Conservation (phyloP, 2,888 invertebrate species). For the Tanypteryx hageni region DNA sequence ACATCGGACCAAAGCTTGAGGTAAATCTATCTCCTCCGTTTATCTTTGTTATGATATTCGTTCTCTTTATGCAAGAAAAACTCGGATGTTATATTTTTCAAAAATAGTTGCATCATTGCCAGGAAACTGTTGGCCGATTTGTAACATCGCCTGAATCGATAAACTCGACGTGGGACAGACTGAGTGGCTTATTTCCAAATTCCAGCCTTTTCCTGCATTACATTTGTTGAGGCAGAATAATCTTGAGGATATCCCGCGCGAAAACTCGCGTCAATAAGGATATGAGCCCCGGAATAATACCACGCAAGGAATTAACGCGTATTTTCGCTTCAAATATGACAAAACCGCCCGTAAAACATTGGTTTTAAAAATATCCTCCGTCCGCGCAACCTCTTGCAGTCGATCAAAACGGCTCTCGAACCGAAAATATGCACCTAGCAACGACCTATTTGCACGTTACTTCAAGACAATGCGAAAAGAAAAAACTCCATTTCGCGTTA, state of each 20-base stretch:
- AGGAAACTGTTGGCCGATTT: not conserved
- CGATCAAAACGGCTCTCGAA: not conserved
- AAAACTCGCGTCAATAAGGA: not conserved
- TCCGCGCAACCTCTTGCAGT: not conserved
- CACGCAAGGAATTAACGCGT: too few relatives aligned
- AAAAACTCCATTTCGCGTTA: not conserved
- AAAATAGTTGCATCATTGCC: conserved; percentile 10
- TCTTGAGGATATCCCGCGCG: not conserved
- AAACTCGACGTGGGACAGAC: not conserved
- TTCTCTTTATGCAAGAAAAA: too few relatives aligned
- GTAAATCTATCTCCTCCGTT: too few relatives aligned
- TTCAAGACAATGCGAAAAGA: not conserved
- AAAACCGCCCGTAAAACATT: too few relatives aligned
- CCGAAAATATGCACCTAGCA: too few relatives aligned
- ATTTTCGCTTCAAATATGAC: too few relatives aligned
- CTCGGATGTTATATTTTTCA: not conserved
- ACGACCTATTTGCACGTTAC: too few relatives aligned
- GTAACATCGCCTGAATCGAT: not conserved
- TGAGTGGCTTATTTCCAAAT: not conserved
- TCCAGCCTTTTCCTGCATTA: not conserved
- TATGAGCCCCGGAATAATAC: not conserved
- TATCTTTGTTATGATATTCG: too few relatives aligned
- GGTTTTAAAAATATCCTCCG: not conserved
- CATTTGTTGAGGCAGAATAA: not conserved
- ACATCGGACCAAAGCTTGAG: too few relatives aligned